Evolutionary conservation across 2,113 vertebrate species (phyloP), one percentile per base, ranked within the genome.

Genomic region (Pachycephala philippinensis): DNA sequence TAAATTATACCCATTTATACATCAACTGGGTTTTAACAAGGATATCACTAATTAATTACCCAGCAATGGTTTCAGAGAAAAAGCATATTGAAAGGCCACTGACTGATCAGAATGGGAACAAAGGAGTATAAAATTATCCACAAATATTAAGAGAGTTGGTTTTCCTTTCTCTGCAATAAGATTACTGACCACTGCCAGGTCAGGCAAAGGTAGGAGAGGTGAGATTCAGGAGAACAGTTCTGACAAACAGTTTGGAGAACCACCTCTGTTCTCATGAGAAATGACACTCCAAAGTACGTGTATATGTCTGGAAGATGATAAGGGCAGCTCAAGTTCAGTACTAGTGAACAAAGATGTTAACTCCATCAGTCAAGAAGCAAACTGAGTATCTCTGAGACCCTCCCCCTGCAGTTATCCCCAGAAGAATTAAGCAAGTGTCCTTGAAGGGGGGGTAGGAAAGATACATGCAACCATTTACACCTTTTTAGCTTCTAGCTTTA

Each of bases 371-470:
- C 52, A 61, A 53, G 45, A 66, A 45, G 30, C 16, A 18, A 85
- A 60, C n/a, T 10, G 50, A 57, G 60, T 44, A 33, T 20, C n/a
- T 70, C 52, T 30, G 31, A 79, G 66, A 33, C 7, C 24, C 26
- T 17, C 3, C 1, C 8, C 5, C 5, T 0, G 0, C 37, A 30
- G 21, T 12, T 9, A 4, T 2, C 7, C 18, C 15, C 19, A 68
- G 40, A 42, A 88, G 45, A 91, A 91, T 35, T 56, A 69, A 35
- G 17, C 23, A 81, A 53, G 15, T 35, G n/a, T 60, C 45, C n/a
- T 64, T 42, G 45, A 77, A 49, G 27, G 3, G 44, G 4, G 13
- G 11, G 9, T 21, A 52, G 20, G 31, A 84, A 61, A 87, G 13
- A 20, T 3, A 52, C 40, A 31, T 52, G 47, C 11, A 52, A 64